Base-by-base conservation (phyloP, 2,888 invertebrate species). In the Protula sp. region DNA sequence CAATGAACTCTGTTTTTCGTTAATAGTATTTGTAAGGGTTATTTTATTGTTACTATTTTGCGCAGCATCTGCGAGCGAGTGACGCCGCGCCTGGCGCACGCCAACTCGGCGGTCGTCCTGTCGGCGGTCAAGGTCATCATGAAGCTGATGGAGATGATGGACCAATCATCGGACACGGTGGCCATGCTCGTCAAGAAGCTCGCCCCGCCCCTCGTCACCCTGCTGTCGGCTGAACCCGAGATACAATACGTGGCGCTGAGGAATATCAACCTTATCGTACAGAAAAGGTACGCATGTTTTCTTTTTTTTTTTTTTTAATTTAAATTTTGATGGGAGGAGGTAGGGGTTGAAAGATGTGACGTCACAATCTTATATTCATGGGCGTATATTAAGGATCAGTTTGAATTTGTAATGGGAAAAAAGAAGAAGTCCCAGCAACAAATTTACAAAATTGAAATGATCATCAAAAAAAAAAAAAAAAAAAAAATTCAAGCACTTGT, bases 251-350 rank as follows among this genome's bases (percentile, higher is more conserved):
- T 99, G 2, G 99, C 99, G 0, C 84, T 99, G 61, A 84, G 99
- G 69, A 99, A 99, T 82, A 99, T 99, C 76, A 99, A 99, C 83
- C 86, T 99, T 53, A 99, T 99, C 66, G 99, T 99, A 22, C 99
- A 99, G 83, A 99, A 99, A 82, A 86, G 83, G 81, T 81, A 29
- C 31, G 54, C 3, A 4, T 50, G 19, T 9, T 2, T n/a, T 50
- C 24, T 38, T 14, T n/a, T n/a, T 38, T 38, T 38, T 38, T 38
- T 14, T n/a, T 38, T 38, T 38, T 38, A 38, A 38, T 38, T n/a
- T n/a, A n/a, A n/a, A n/a, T n/a, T n/a, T n/a, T n/a, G n/a, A n/a
- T n/a, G n/a, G n/a, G n/a, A n/a, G n/a, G n/a, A n/a, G n/a, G n/a
- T n/a, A n/a, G n/a, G n/a, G n/a, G n/a, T n/a, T n/a, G n/a, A n/a